Evolutionary conservation across 2,888 invertebrate genomes (phyloP).

Genomic region (Tenthredo mesomela): DNA sequence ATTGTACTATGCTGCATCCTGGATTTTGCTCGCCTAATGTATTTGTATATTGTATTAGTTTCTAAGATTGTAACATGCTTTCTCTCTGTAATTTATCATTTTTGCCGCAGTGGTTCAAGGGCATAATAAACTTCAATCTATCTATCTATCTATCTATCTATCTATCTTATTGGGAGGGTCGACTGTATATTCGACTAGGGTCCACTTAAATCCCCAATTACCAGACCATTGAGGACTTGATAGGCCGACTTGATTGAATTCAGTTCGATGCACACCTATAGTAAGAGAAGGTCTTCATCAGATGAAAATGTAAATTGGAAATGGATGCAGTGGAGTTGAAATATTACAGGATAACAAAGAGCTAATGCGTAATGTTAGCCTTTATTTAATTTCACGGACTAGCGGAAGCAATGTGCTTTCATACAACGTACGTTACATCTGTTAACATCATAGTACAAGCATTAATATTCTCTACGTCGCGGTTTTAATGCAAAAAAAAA

Average conservation of each 20-base stretch:
- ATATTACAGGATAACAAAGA: neutral
- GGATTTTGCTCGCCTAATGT: no score
- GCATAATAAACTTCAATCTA: no score
- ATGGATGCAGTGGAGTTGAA: neutral
- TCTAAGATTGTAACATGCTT: no score
- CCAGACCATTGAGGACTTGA: neutral
- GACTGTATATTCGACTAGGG: neutral
- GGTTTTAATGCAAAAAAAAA: conserved; percentile 19
- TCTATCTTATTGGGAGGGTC: no score
- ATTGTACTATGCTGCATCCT: no score
- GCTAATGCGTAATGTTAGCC: conserved; percentile 59
- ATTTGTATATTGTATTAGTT: no score
- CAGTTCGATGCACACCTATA: neutral
- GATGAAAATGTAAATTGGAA: neutral
- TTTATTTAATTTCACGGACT: conserved; percentile 73
- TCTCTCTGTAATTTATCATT: no score
- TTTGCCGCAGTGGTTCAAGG: no score
- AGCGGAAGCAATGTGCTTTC: conserved; percentile 75
- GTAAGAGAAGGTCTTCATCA: neutral
- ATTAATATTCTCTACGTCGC: conserved; percentile 40
- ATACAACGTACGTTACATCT: conserved; percentile 70
- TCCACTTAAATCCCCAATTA: neutral
- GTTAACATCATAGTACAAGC: conserved; percentile 55
- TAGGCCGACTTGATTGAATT: no score
- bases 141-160: no score